Percentiles rank a stretch among this genome's conserved stretches.
phyloP scores from a whole-genome alignment of 2,888 invertebrate species.

The Drosophila flavopinicola region DNA sequence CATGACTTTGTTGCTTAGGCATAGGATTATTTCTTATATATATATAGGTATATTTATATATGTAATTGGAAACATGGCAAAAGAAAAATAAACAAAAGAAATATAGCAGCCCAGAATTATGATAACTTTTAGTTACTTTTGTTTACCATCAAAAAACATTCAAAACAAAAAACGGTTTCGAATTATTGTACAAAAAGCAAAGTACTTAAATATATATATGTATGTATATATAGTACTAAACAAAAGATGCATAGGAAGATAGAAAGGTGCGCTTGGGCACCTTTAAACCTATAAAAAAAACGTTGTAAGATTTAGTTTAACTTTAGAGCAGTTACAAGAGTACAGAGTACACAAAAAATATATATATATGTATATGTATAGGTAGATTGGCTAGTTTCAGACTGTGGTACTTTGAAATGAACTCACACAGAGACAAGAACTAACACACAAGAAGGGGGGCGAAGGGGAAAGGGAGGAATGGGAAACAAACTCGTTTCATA shows the following conservation, averaged over 20 bases:
- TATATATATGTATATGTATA: slow-evolving; percentile 19
- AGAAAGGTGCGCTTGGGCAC: slow-evolving; percentile 35
- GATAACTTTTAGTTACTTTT: slow-evolving; percentile 20
- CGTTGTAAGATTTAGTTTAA: slow-evolving; percentile 55
- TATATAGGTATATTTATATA: slow-evolving; percentile 31
- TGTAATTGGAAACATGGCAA: slow-evolving; percentile 62
- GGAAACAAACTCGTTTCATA: slow-evolving; percentile 65
- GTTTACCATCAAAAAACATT: slow-evolving; percentile 32
- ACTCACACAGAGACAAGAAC: slow-evolving; percentile 44
- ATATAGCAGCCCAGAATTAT: slow-evolving; percentile 42
- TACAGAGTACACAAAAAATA: slow-evolving; percentile 28
- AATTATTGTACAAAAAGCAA: slow-evolving; percentile 52
- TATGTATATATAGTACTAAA: slow-evolving; percentile 7
- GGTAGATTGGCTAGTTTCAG: slow-evolving; percentile 31
- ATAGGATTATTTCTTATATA: slow-evolving; percentile 49
- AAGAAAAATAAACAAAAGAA: slow-evolving; percentile 28
- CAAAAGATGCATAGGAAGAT: slow-evolving; percentile 34
- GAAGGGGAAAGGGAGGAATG: neutral
- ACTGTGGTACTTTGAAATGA: slow-evolving; percentile 57
- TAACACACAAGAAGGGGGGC: too few species aligned
- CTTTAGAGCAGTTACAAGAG: slow-evolving; percentile 45
- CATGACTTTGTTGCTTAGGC: slow-evolving; percentile 52
- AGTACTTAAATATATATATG: slow-evolving; percentile 1
- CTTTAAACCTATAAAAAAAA: slow-evolving; percentile 31
- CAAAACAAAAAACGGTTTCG: slow-evolving; percentile 36